Evolutionary conservation across 1,140 invertebrate genomes (phyloP), one percentile per base, ranked within the genome.

Genomic region (Asbolus verrucosus): DNA sequence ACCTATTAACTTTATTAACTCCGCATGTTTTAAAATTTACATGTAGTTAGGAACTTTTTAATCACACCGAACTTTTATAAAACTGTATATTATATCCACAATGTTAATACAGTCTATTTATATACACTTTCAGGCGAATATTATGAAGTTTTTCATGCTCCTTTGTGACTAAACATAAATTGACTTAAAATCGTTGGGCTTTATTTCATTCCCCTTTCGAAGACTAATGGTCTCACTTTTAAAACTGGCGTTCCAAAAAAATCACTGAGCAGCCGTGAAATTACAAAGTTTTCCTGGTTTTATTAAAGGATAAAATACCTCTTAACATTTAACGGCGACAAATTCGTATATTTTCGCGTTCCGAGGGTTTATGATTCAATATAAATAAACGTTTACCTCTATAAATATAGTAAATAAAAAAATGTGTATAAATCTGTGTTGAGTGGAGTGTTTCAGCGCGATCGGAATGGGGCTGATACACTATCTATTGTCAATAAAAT

Each of bases 1-100:
- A 68, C 66, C 66, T 68, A 68, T 68, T 68, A 68, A 68, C 24
- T 68, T 68, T 61, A 59, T 68, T 61, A 61, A 59, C 33, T 63
- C 11, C 6, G 36, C 66, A 18, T 68, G 46, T 68, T 68, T 41
- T 68, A 21, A 59, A 68, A 68, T 68, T 68, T 68, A 59, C 66
- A 68, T 68, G 66, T 61, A 68, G 30, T 61, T 68, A 18, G 50
- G 61, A 68, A 68, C 33, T 39, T 68, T 68, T 68, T 68, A 60
- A 68, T 59, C 21, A 59, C 50, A 59, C 50, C 15, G 24, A 59
- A 27, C 50, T 59, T 36, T 61, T 61, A 61, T 61, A 61, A 61
- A 31, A 15, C 33, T 43, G 13, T 38, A 11, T 43, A 16, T 14
- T 43, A 43, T 43, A 43, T 43, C 39, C 39, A 43, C 39, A 43